Conservation (phyloP, 2,888 invertebrate genomes). For the Sinhomidia bicolor region DNA sequence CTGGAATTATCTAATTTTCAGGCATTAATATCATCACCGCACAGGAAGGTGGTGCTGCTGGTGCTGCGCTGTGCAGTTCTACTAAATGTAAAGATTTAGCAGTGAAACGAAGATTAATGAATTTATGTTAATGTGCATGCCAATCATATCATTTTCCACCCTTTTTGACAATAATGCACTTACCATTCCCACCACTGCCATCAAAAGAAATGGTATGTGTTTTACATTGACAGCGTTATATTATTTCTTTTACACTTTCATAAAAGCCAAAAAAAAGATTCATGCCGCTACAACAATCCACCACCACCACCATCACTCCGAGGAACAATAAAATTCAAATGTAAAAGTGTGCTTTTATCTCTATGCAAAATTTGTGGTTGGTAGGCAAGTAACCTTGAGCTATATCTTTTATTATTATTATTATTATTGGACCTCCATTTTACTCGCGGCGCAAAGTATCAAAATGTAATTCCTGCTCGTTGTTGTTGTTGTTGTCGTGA, state of each 20-base stretch:
- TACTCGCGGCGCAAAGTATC: neutral
- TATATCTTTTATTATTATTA: neutral
- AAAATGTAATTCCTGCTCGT: neutral
- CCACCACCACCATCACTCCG: neutral
- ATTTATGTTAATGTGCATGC: conserved; percentile 4
- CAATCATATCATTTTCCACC: conserved; percentile 22
- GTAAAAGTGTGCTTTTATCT: too few relatives aligned
- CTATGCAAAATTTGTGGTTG: neutral
- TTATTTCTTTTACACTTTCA: conserved; percentile 31
- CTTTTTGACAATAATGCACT: conserved; percentile 9
- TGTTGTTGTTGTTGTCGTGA: too few relatives aligned
- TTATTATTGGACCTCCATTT: neutral
- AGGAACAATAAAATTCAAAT: neutral
- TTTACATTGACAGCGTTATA: neutral
- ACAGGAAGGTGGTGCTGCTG: neutral
- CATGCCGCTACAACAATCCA: neutral
- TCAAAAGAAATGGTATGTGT: neutral
- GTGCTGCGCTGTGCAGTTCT: too few relatives aligned
- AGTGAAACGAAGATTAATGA: neutral
- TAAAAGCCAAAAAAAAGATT: conserved; percentile 11
- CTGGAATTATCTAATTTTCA: conserved; percentile 6
- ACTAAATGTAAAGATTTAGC: neutral
- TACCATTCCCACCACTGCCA: neutral
- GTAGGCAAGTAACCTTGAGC: neutral
- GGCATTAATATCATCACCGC: neutral